Percentiles rank a stretch among this genome's conserved stretches.
Conservation (phyloP, 1,140 invertebrate species). For the Euglossa dilemma region DNA sequence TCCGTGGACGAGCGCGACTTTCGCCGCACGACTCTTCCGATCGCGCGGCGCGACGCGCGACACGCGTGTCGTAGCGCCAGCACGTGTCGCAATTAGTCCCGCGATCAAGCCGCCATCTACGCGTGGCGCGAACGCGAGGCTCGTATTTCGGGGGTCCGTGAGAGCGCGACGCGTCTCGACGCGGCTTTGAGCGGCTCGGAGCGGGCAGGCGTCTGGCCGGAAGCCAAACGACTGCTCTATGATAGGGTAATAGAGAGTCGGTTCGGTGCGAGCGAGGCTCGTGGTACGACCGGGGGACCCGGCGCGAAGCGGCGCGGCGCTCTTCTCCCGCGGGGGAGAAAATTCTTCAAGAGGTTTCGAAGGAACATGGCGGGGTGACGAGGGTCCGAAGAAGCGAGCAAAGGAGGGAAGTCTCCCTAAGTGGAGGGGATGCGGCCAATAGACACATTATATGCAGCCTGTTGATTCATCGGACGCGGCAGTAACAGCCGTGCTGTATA, state of each 20-base stretch:
- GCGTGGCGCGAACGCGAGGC: neutral
- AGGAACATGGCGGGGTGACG: neutral
- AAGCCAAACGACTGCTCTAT: neutral
- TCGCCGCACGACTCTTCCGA: no score
- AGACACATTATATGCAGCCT: conserved; percentile 57
- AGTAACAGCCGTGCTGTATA: conserved; percentile 55
- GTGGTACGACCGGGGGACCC: neutral
- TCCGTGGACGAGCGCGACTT: no score
- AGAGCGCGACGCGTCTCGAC: no score
- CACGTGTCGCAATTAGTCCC: conserved; percentile 6
- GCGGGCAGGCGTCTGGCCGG: neutral
- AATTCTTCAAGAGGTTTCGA: neutral
- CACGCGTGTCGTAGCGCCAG: neutral
- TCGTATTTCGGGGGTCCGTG: neutral
- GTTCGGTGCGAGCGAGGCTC: no score
- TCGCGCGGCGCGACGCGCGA: neutral
- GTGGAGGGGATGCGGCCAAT: conserved; percentile 53
- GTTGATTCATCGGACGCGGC: conserved; percentile 60
- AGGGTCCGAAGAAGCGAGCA: conserved; percentile 10
- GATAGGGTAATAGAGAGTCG: neutral
- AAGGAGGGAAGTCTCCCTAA: conserved; percentile 38
- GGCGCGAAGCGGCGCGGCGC: no score
- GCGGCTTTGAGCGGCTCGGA: no score
- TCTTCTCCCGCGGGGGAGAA: neutral
- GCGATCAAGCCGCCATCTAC: neutral